phyloP scores from a whole-genome alignment of 2,888 invertebrate genomes.

The Amiota minor region DNA sequence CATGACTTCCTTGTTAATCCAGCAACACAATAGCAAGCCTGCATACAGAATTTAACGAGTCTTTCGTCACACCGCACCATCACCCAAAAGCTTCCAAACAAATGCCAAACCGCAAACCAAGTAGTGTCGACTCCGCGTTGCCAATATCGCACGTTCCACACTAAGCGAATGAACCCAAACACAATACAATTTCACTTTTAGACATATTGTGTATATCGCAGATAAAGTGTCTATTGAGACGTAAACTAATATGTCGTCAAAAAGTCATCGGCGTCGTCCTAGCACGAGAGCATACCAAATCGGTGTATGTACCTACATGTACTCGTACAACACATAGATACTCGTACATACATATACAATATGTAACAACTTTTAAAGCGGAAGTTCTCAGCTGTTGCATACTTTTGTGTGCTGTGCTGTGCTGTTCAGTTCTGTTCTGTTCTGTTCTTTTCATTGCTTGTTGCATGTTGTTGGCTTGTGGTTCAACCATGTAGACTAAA shows the following conservation, averaged over 20 bases:
- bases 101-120: conserved; percentile 21
- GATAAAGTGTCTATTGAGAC: conserved; percentile 66
- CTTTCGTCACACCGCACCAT: conserved; percentile 8
- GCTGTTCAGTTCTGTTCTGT: too few relatives aligned
- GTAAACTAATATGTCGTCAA: conserved; percentile 62
- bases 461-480: conserved; percentile 23
- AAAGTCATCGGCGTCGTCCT: conserved; percentile 31
- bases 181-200: conserved; percentile 51
- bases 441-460: too few relatives aligned
- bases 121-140: neutral
- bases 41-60: conserved; percentile 49
- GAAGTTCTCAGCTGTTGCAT: conserved; percentile 55
- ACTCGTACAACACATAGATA: too few relatives aligned
- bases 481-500: conserved; percentile 30
- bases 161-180: neutral
- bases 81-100: conserved; percentile 42
- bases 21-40: conserved; percentile 24
- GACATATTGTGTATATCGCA: conserved; percentile 57
- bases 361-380: conserved; percentile 60
- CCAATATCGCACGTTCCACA: neutral
- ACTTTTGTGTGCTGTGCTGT: conserved; percentile 44
- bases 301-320: too few relatives aligned
- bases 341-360: neutral
- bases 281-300: too few relatives aligned
- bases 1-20: conserved; percentile 19